Percentiles rank a stretch among this genome's conserved stretches.
Evolutionary conservation across 1,140 invertebrate genomes (phyloP).

Genomic region (Hyles vespertilio): DNA sequence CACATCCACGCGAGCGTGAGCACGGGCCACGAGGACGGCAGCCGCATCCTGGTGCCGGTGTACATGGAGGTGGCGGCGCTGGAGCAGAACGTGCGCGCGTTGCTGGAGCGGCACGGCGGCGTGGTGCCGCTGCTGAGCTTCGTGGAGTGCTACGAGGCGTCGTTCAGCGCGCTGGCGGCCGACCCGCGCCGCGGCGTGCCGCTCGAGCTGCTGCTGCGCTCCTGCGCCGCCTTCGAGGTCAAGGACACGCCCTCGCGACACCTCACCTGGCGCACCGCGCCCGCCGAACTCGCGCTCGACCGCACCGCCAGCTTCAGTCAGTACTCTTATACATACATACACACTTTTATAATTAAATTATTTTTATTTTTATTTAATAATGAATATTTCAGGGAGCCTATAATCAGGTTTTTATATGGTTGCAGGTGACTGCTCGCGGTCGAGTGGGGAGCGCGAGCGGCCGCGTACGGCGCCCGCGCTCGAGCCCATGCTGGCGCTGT

Average conservation of each 20-base stretch:
- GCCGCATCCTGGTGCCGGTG: slow-evolving; percentile 82
- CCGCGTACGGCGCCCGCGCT: slow-evolving; percentile 56
- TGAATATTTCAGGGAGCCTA: not conserved
- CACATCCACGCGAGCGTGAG: slow-evolving; percentile 75
- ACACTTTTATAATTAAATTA: too few relatives aligned
- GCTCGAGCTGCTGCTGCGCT: slow-evolving; percentile 87
- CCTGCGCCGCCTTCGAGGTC: slow-evolving; percentile 78
- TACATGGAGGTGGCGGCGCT: slow-evolving; percentile 81
- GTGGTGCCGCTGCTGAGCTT: slow-evolving; percentile 78
- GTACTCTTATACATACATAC: slow-evolving; percentile 4
- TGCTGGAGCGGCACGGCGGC: slow-evolving; percentile 75
- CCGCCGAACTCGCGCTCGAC: slow-evolving; percentile 21
- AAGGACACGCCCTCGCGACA: slow-evolving; percentile 55
- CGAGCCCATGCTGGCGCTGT: slow-evolving; percentile 77
- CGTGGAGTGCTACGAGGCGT: slow-evolving; percentile 85
- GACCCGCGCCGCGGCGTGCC: slow-evolving; percentile 81
- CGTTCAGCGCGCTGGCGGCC: slow-evolving; percentile 78
- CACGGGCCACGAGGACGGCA: slow-evolving; percentile 77
- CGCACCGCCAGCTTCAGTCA: slow-evolving; percentile 31
- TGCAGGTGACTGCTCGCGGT: slow-evolving; percentile 49
- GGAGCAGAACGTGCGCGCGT: slow-evolving; percentile 78
- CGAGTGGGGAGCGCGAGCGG: slow-evolving; percentile 42
- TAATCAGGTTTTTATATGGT: not conserved
- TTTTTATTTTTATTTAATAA: too few relatives aligned
- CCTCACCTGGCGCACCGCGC: slow-evolving; percentile 35